Conservation (phyloP, 2,888 invertebrate species). For the Dasypogon diadema region DNA sequence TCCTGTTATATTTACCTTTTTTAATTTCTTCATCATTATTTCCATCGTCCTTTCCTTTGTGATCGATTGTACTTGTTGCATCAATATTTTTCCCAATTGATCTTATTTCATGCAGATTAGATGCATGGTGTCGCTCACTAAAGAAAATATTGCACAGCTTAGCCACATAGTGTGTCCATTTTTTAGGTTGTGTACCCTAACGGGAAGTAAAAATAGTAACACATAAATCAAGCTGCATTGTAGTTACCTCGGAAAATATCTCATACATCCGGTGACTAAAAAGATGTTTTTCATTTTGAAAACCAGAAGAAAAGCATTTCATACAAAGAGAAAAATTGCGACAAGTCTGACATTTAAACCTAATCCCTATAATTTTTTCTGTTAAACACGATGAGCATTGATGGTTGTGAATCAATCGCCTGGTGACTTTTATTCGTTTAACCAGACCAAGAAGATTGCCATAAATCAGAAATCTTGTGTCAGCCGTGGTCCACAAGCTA, state of each 20-base stretch:
- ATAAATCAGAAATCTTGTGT: conserved; percentile 65
- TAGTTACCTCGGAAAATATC: conserved; percentile 64
- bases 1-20: not conserved
- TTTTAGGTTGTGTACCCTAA: conserved; percentile 63
- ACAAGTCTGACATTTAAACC: conserved; percentile 67
- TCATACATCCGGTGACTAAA: conserved; percentile 66
- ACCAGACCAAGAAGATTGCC: conserved; percentile 65
- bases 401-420: conserved; percentile 64
- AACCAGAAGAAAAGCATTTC: conserved; percentile 66
- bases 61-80: conserved; percentile 60
- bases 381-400: conserved; percentile 63
- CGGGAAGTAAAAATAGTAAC: too few species aligned
- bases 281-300: conserved; percentile 61
- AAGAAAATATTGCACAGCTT: conserved; percentile 63
- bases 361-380: conserved; percentile 65
- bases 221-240: too few species aligned
- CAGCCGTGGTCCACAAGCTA: conserved; percentile 63
- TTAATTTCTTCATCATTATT: not conserved
- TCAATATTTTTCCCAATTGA: not conserved
- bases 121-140: not conserved
- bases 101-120: not conserved
- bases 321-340: conserved; percentile 65
- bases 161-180: conserved; percentile 62
- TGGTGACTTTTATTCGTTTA: conserved; percentile 66
- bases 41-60: conserved; percentile 59